Evolutionary conservation across 2,113 vertebrate species (phyloP).

Genomic region (Dromaius novaehollandiae): DNA sequence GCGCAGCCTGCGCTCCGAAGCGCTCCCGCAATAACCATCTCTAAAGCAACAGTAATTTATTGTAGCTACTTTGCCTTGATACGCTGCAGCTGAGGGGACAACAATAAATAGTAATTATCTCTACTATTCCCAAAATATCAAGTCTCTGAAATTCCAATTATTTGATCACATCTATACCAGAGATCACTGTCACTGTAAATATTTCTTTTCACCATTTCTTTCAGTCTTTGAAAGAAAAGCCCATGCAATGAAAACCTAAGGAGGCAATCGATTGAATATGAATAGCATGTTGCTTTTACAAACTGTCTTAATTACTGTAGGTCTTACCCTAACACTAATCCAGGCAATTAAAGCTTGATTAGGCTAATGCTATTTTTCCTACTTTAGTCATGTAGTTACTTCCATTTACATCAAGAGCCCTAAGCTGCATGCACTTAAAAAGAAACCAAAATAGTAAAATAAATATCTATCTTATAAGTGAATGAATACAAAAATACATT

Average conservation of each 20-base stretch:
- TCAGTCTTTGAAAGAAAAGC: not conserved
- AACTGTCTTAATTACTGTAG: conserved; percentile 26
- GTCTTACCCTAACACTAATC: not conserved
- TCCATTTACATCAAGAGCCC: conserved; percentile 15
- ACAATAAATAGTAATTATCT: conserved; percentile 38
- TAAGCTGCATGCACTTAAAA: not conserved
- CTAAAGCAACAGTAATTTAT: not conserved
- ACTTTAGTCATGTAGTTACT: not conserved
- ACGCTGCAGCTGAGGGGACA: conserved; percentile 11
- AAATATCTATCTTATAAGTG: not conserved
- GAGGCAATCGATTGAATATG: not conserved
- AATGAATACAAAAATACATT: not conserved
- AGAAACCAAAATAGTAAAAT: not conserved
- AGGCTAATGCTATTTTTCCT: conserved; percentile 44
- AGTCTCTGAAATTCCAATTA: not conserved
- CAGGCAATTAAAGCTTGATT: conserved; percentile 53
- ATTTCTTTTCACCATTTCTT: not conserved
- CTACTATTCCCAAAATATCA: not conserved
- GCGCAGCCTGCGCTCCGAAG: not conserved
- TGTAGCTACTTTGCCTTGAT: not conserved
- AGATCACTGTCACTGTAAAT: not conserved
- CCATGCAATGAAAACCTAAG: not conserved
- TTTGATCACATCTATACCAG: not conserved
- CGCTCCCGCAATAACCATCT: not conserved
- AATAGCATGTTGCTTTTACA: conserved; percentile 8